Base-by-base conservation (phyloP, 1,140 invertebrate species). In the Lordiphosa collinella region DNA sequence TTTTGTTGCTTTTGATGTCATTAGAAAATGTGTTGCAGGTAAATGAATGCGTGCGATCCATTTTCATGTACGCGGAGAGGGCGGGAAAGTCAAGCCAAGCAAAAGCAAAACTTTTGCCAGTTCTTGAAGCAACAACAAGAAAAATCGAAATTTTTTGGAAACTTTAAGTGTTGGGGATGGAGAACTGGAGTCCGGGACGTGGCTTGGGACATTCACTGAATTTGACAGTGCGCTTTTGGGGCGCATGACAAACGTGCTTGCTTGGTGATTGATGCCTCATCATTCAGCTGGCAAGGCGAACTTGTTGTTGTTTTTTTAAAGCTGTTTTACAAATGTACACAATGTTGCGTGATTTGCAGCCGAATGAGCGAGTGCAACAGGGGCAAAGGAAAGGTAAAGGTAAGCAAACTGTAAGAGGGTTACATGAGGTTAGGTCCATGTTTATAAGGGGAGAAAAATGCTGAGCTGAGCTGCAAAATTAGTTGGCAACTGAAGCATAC, bases 321-420 rank as follows among this genome's bases (percentile, higher is more conserved):
- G 72, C 72, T 71, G 72, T 73, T 84, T 82, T 78, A 82, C 78
- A 82, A 82, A 82, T 82, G 78, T 82, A 84, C 84, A 82, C 78
- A 82, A 84, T 78, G 78, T 82, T 82, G 78, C 72, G 78, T 82
- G 78, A 82, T 82, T 82, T 82, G 72, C 78, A 82, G 84, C 71
- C 84, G 79, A 82, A 82, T 82, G 69, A 75, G 73, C 62, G 31
- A 59, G 37, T 50, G 32, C 53, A 50, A 48, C 38, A 13, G 38
- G 59, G 49, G 35, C 9, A 14, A 41, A 48, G 8, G n/a, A 34
- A 44, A 22, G 31, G 11, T 31, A 66, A 12, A 43, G 9, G n/a
- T 13, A 8, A 14, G 37, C 12, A 10, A 31, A 13, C 11, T 16
- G n/a, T 10, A n/a, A 53, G 59, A 63, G 63, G 60, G 59, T 53